Evolutionary conservation across 2,113 vertebrate species (phyloP).

Genomic region (Pipa parva): DNA sequence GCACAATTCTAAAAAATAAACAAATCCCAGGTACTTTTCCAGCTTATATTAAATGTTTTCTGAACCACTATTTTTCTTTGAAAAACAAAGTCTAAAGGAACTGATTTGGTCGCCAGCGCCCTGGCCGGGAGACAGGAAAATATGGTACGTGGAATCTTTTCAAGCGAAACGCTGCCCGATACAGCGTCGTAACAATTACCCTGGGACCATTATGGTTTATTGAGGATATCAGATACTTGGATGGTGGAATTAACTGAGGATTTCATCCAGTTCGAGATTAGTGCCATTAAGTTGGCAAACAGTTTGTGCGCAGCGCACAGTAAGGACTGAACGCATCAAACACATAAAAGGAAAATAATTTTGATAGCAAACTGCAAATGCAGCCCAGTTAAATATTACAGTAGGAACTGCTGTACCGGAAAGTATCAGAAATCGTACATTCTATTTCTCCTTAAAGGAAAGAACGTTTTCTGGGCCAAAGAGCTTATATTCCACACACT

Average conservation of each 20-base stretch:
- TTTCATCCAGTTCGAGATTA: slow-evolving; percentile 35
- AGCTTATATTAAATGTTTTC: no score
- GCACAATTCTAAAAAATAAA: no score
- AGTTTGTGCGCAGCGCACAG: slow-evolving; percentile 4
- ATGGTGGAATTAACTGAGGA: slow-evolving; percentile 35
- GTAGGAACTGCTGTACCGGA: no score
- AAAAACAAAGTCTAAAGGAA: background rate
- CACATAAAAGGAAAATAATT: background rate
- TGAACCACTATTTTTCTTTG: no score
- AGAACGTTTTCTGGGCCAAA: no score
- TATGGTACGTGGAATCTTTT: slow-evolving; percentile 34
- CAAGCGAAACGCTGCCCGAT: slow-evolving; percentile 33
- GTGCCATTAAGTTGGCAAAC: slow-evolving; percentile 38
- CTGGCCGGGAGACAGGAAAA: slow-evolving; percentile 34
- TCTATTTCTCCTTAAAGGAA: no score
- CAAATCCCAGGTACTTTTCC: no score
- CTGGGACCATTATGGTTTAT: slow-evolving; percentile 40
- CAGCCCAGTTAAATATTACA: no score
- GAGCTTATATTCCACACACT: no score
- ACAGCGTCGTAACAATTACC: slow-evolving; percentile 31
- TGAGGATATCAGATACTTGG: slow-evolving; percentile 41
- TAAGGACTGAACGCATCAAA: slow-evolving; percentile 2
- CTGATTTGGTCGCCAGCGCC: background rate
- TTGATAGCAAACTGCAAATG: background rate
- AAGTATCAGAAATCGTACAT: no score